phyloP scores from a whole-genome alignment of 2,113 vertebrate genomes.

The Spea multiplicata region DNA sequence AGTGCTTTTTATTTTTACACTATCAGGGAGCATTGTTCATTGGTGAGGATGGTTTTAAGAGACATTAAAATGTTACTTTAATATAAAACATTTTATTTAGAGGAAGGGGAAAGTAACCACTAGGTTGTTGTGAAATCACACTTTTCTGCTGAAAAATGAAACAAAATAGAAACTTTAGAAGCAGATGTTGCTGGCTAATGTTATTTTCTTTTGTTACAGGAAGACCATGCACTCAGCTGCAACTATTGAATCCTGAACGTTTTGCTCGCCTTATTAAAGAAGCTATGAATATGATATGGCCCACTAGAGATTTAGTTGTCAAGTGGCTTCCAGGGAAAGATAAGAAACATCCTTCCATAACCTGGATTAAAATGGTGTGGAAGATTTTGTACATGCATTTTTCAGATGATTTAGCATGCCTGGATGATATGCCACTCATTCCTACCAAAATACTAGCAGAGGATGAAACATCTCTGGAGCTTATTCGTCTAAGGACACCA shows the following conservation, averaged over 20 bases:
- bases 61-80: too few species aligned
- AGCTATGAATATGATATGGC: slow-evolving; percentile 81
- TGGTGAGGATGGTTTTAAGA: too few species aligned
- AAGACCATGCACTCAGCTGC: slow-evolving; percentile 91
- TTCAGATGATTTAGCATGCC: slow-evolving; percentile 82
- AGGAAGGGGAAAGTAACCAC: too few species aligned
- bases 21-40: too few species aligned
- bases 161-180: neutral
- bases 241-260: slow-evolving; percentile 85
- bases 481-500: slow-evolving; percentile 85
- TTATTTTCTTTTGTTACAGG: slow-evolving; percentile 66
- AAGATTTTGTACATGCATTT: slow-evolving; percentile 94
- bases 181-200: neutral
- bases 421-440: slow-evolving; percentile 97
- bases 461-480: slow-evolving; percentile 66
- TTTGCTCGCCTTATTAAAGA: slow-evolving; percentile 94
- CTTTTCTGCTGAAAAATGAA: too few species aligned
- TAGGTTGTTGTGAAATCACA: too few species aligned
- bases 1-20: too few species aligned
- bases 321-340: slow-evolving; percentile 84
- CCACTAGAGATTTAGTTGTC: slow-evolving; percentile 83
- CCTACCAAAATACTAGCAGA: slow-evolving; percentile 79
- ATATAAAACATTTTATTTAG: too few species aligned
- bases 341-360: slow-evolving; percentile 79
- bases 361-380: slow-evolving; percentile 94